Conservation (phyloP, 1,140 invertebrate species). For the Orussus abietinus region DNA sequence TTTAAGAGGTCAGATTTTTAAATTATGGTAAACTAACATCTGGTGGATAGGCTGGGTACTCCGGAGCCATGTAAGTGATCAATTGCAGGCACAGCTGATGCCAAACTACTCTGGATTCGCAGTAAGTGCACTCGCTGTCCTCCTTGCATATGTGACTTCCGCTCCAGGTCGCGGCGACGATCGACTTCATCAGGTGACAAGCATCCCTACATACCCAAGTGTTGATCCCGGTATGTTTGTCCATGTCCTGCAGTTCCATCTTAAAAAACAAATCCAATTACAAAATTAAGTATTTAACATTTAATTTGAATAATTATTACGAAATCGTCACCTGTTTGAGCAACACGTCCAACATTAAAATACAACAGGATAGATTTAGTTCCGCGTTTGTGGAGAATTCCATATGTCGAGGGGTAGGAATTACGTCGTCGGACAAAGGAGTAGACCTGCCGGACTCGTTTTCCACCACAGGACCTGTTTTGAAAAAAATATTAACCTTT, state of each 20-base stretch:
- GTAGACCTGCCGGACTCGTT: slow-evolving; percentile 68
- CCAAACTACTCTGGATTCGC: slow-evolving; percentile 89
- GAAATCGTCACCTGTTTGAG: slow-evolving; percentile 75
- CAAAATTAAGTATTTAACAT: not conserved
- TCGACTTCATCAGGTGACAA: slow-evolving; percentile 75
- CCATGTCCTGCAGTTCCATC: slow-evolving; percentile 92
- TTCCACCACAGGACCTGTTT: slow-evolving; percentile 60
- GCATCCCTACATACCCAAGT: slow-evolving; percentile 72
- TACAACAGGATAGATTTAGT: slow-evolving; percentile 85
- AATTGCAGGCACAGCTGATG: slow-evolving; percentile 84
- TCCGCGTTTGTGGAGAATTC: slow-evolving; percentile 65
- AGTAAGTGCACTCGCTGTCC: slow-evolving; percentile 79
- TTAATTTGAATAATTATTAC: slow-evolving; percentile 12
- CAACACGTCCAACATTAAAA: slow-evolving; percentile 93
- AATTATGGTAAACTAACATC: too few species aligned
- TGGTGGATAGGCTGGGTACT: slow-evolving; percentile 68
- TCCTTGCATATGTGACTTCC: slow-evolving; percentile 66
- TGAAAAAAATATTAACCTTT: not conserved
- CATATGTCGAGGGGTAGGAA: slow-evolving; percentile 56
- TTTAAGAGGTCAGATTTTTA: too few species aligned
- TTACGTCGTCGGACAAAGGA: slow-evolving; percentile 68
- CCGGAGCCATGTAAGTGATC: slow-evolving; percentile 74
- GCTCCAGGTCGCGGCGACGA: slow-evolving; percentile 74
- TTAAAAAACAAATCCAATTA: slow-evolving; percentile 40
- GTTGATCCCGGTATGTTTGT: slow-evolving; percentile 76